Conservation (phyloP, 2,113 vertebrate species). For the Trogon melanurus region DNA sequence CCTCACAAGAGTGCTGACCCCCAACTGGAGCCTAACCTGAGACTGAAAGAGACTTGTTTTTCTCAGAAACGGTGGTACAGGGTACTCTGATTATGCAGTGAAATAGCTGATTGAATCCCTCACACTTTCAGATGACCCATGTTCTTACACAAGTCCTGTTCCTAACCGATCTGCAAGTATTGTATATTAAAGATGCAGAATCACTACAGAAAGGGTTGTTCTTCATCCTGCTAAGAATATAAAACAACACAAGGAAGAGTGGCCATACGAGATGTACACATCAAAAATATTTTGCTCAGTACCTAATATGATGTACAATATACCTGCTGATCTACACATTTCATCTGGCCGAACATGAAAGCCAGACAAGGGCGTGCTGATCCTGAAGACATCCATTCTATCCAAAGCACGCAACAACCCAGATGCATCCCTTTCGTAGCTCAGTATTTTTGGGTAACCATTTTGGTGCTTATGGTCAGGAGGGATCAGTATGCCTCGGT, state of each 20-base stretch:
- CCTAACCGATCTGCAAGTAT: background rate
- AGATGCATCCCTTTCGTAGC: background rate
- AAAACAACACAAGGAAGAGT: background rate
- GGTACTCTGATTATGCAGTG: background rate
- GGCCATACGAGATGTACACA: background rate
- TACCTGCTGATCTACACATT: background rate
- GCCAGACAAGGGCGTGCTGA: background rate
- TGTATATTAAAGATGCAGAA: background rate
- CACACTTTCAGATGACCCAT: background rate
- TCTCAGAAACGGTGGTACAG: background rate
- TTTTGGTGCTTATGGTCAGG: background rate
- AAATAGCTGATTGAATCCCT: background rate
- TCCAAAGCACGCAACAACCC: background rate
- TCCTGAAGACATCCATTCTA: background rate
- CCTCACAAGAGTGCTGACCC: background rate
- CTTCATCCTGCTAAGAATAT: background rate
- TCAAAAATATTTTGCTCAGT: background rate
- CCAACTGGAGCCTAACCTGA: background rate
- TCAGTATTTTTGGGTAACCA: background rate
- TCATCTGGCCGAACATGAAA: background rate
- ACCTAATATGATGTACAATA: background rate
- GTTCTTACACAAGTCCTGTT: background rate
- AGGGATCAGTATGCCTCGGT: background rate
- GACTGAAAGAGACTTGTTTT: background rate
- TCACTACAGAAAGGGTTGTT: background rate